Evolutionary conservation across 2,797 vertebrate genomes (phyloP).

Genomic region (Rhadinocentrus ornatus): DNA sequence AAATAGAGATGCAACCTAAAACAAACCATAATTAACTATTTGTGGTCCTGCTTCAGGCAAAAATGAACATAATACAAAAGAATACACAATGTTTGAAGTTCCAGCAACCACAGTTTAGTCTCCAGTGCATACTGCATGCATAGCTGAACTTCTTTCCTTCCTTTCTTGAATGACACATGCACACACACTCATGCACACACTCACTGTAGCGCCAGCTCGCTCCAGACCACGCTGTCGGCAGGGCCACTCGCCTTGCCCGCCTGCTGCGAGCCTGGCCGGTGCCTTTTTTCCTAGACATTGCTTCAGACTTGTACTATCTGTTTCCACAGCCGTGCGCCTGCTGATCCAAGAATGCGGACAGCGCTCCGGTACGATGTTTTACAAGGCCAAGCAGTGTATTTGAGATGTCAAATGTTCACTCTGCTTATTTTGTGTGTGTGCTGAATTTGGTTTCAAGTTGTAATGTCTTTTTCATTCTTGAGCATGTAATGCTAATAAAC

Average conservation of each 20-base stretch:
- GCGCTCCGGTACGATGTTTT: slow-evolving; percentile 68
- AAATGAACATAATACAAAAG: slow-evolving; percentile 59
- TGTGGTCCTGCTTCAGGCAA: slow-evolving; percentile 54
- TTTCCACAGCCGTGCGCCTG: slow-evolving; percentile 70
- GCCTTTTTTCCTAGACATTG: slow-evolving; percentile 57
- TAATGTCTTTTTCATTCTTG: slow-evolving; percentile 11
- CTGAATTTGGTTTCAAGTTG: slow-evolving; percentile 18
- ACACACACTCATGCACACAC: slow-evolving; percentile 18
- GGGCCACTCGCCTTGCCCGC: slow-evolving; percentile 49
- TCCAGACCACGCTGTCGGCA: slow-evolving; percentile 59
- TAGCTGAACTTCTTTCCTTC: slow-evolving; percentile 46
- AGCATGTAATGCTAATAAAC: background rate
- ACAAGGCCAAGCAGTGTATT: slow-evolving; percentile 50
- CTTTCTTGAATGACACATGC: slow-evolving; percentile 57
- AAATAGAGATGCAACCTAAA: slow-evolving; percentile 55
- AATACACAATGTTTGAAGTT: slow-evolving; percentile 64
- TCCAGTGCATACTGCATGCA: slow-evolving; percentile 45
- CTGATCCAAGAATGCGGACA: slow-evolving; percentile 66
- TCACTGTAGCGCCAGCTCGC: slow-evolving; percentile 47
- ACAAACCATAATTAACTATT: slow-evolving; percentile 66
- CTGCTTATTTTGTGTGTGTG: slow-evolving; percentile 39
- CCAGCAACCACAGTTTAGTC: slow-evolving; percentile 68
- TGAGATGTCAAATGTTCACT: slow-evolving; percentile 56
- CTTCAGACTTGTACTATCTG: slow-evolving; percentile 64
- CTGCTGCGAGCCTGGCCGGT: slow-evolving; percentile 43